Conservation (phyloP, 2,113 vertebrate genomes). For the Gymnogyps californianus region DNA sequence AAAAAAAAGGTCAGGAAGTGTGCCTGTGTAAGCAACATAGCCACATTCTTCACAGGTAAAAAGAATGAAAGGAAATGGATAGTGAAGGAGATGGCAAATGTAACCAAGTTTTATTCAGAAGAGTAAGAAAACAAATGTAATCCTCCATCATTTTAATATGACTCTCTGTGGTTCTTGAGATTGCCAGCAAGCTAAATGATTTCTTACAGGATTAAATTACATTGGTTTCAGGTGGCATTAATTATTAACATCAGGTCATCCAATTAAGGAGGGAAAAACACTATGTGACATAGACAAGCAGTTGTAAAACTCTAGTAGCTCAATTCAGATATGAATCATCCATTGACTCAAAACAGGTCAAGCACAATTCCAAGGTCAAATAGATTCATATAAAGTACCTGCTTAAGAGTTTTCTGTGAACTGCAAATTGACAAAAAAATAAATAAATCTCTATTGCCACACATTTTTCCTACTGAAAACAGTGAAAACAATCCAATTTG, state of each 20-base stretch:
- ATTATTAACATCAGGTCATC: constrained; percentile 20
- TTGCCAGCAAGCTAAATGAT: neutral
- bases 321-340: neutral
- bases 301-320: neutral
- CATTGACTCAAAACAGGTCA: neutral
- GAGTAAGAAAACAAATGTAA: neutral
- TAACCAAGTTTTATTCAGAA: neutral
- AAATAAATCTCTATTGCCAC: neutral
- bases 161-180: neutral
- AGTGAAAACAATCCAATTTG: neutral
- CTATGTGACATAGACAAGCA: neutral
- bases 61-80: neutral
- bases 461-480: neutral
- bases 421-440: neutral
- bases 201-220: neutral
- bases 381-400: neutral
- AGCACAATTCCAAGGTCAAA: neutral
- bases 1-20: neutral
- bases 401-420: neutral
- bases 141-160: neutral
- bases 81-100: neutral
- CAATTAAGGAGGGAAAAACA: neutral
- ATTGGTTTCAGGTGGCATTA: constrained; percentile 1
- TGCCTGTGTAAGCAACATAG: neutral
- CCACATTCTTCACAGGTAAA: neutral